A percentile compares a stretch with the other conserved stretches of the same genome.
phyloP scores from a whole-genome alignment of 2,888 invertebrate species.

The Cordilura impudica region DNA sequence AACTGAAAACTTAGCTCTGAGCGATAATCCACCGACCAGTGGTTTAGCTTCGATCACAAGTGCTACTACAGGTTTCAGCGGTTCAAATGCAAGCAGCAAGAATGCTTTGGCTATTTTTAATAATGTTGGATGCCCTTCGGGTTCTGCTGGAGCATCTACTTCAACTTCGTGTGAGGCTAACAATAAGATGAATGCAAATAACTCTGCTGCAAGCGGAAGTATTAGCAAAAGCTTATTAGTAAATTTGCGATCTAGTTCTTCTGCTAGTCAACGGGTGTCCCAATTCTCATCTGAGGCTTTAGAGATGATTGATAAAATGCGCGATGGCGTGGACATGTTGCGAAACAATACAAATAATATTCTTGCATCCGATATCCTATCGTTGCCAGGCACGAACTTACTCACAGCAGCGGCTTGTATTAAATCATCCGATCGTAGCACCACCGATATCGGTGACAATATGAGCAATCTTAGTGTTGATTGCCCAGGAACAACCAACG shows the following conservation, averaged over 20 bases:
- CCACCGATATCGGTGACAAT: conserved; percentile 46
- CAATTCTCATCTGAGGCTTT: conserved; percentile 80
- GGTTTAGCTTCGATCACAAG: conserved; percentile 37
- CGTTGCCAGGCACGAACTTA: conserved; percentile 79
- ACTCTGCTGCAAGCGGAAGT: conserved; percentile 72
- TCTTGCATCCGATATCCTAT: conserved; percentile 84
- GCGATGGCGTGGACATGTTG: conserved; percentile 85
- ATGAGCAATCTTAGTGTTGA: conserved; percentile 50
- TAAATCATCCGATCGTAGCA: conserved; percentile 51
- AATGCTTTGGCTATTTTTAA: conserved; percentile 71
- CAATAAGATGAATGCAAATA: conserved; percentile 77
- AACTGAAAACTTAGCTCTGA: conserved; percentile 88
- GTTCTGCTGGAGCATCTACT: conserved; percentile 43
- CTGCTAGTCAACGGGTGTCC: conserved; percentile 69
- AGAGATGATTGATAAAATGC: conserved; percentile 83
- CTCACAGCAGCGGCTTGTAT: conserved; percentile 73
- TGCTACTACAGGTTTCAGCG: conserved; percentile 72
- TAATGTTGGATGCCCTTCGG: conserved; percentile 74
- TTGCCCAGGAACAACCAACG: conserved; percentile 38
- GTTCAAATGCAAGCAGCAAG: conserved; percentile 80
- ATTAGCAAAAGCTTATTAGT: conserved; percentile 75
- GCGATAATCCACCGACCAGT: conserved; percentile 76
- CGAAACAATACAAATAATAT: conserved; percentile 89
- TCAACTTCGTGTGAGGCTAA: conserved; percentile 73
- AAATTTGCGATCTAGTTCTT: conserved; percentile 69